These are phyloP conservation scores for Xyrichtys novacula DNA, from an alignment of 2,797 vertebrate species.

Conservation along the genomic window DNA sequence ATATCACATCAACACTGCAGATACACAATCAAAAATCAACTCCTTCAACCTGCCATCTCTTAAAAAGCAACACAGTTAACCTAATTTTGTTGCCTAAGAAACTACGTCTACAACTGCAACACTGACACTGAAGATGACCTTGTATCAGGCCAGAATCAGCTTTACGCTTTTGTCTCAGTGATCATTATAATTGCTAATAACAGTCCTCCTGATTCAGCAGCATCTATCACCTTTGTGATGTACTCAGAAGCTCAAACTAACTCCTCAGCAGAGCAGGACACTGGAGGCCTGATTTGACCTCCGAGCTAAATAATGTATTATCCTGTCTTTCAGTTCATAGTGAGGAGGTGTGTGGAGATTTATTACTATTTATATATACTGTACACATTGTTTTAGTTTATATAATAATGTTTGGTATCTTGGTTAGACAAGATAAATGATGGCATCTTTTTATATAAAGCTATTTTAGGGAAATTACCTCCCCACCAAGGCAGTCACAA, in stretches of 20 bases:
- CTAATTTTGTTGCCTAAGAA: too few relatives aligned
- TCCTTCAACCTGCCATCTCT: not conserved
- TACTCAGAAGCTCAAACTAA: not conserved
- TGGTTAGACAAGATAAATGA: too few relatives aligned
- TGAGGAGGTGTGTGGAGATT: too few relatives aligned
- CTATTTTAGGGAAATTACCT: too few relatives aligned
- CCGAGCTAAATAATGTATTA: constrained; percentile 15
- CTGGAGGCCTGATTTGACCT: constrained; percentile 40
- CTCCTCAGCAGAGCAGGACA: constrained; percentile 12
- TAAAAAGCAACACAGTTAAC: not conserved
- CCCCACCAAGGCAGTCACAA: too few relatives aligned
- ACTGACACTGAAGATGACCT: constrained; percentile 15
- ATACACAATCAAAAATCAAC: constrained; percentile 8
- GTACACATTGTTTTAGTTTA: too few relatives aligned
- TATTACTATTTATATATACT: too few relatives aligned
- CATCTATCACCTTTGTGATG: not conserved
- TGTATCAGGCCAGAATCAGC: constrained; percentile 16
- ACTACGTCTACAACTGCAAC: too few relatives aligned
- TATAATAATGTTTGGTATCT: too few relatives aligned
- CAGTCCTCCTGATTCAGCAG: not conserved
- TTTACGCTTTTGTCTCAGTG: constrained; percentile 28
- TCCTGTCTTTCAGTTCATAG: constrained; percentile 40
- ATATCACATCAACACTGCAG: not conserved
- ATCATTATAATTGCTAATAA: constrained; percentile 47
- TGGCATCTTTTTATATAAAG: too few relatives aligned